Percentiles rank a stretch among this genome's conserved stretches.
These are phyloP conservation scores for Habropoda laboriosa DNA, from an alignment of 1,140 invertebrate genomes.

Conservation along the genomic window DNA sequence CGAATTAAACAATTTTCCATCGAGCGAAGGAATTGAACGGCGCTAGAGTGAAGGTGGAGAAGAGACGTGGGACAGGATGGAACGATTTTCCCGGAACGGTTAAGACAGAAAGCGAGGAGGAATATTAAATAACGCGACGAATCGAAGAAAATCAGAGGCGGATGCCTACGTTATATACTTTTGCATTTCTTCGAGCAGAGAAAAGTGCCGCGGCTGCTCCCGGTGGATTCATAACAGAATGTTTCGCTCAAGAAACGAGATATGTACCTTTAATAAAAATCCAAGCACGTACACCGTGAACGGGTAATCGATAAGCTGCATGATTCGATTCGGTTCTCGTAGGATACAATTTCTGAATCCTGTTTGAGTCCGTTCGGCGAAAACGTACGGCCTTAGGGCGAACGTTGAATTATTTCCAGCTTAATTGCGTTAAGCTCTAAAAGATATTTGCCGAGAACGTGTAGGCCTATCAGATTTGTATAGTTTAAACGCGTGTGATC, in stretches of 20 bases:
- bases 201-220: neutral
- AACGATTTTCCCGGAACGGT: neutral
- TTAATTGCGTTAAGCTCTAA: neutral
- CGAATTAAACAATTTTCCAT: neutral
- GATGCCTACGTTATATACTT: neutral
- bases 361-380: no score
- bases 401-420: neutral
- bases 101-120: neutral
- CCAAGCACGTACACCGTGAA: conserved; percentile 17
- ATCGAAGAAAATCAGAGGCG: neutral
- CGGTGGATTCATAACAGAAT: neutral
- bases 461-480: neutral
- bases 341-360: neutral
- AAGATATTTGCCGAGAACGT: neutral
- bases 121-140: conserved; percentile 36
- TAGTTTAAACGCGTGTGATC: neutral
- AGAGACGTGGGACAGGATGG: neutral
- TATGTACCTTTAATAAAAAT: conserved; percentile 35
- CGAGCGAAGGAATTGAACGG: neutral
- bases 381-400: neutral
- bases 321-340: neutral
- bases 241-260: conserved; percentile 16
- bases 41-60: no score
- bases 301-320: conserved; percentile 29
- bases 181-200: neutral